Conservation (phyloP, 2,797 vertebrate species). For the Macropus fuliginosus region DNA sequence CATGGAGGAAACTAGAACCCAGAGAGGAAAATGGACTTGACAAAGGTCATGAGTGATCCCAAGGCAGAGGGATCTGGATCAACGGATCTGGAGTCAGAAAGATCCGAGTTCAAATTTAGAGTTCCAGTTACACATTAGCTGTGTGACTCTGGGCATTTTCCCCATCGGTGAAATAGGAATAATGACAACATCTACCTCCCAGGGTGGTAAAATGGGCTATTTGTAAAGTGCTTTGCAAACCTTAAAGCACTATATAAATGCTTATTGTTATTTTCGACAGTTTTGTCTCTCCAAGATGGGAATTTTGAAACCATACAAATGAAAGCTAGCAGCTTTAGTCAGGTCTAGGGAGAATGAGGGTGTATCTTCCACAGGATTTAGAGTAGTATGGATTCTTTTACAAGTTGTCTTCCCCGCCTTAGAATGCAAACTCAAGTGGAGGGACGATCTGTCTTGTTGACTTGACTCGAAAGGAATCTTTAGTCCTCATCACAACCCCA, state of each 20-base stretch:
- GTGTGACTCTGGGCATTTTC: not conserved
- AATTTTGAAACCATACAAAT: not conserved
- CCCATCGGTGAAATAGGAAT: not conserved
- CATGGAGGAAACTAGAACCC: not conserved
- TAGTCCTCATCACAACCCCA: not conserved
- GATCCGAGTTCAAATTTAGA: too few species aligned
- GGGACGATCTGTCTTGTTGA: not conserved
- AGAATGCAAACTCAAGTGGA: not conserved
- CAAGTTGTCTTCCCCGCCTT: not conserved
- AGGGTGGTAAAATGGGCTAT: not conserved
- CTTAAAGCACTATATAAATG: not conserved
- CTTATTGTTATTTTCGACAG: not conserved
- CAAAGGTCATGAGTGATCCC: not conserved
- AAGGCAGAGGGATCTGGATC: not conserved
- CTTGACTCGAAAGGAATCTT: too few species aligned
- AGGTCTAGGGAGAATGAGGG: not conserved
- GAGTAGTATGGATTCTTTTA: not conserved
- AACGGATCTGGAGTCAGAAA: too few species aligned
- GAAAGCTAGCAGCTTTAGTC: not conserved
- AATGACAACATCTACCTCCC: not conserved
- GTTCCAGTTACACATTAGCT: too few species aligned
- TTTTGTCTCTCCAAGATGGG: not conserved
- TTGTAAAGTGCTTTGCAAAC: not conserved
- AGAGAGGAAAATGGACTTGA: not conserved
- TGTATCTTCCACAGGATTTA: not conserved